Percentiles rank a stretch among this genome's conserved stretches.
These are phyloP conservation scores for Plectus sambesii DNA, from an alignment of 1,140 invertebrate genomes.

Conservation along the genomic window DNA sequence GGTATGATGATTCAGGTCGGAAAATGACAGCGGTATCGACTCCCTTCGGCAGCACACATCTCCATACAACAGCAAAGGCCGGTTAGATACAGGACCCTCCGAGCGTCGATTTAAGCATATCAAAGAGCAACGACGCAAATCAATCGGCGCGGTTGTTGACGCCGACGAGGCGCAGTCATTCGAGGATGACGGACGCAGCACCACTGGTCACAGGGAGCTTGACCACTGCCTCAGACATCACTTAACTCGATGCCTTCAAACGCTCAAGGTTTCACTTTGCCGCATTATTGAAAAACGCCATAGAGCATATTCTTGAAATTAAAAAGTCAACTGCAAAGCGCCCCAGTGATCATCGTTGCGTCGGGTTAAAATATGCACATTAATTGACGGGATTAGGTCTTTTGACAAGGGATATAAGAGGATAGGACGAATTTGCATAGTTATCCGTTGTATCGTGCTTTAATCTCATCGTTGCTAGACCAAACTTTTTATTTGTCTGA, in stretches of 20 bases:
- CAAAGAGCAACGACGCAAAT: slow-evolving; percentile 30
- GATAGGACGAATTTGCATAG: too few species aligned
- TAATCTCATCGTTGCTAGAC: too few species aligned
- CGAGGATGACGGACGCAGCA: slow-evolving; percentile 4
- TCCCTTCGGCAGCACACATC: slow-evolving; percentile 22
- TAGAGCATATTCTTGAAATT: slow-evolving; percentile 10
- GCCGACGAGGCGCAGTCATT: background rate
- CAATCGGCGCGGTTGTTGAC: slow-evolving; percentile 25
- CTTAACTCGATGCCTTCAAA: slow-evolving; percentile 10
- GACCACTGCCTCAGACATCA: slow-evolving; percentile 22
- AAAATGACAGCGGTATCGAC: slow-evolving; percentile 27
- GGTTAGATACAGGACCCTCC: slow-evolving; percentile 20
- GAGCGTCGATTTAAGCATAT: slow-evolving; percentile 23
- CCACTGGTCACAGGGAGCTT: slow-evolving; percentile 17
- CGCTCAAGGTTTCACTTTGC: slow-evolving; percentile 20
- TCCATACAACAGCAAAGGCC: slow-evolving; percentile 18
- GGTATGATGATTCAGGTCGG: slow-evolving; percentile 21
- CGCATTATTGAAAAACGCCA: background rate
- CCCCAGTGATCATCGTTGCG: too few species aligned
- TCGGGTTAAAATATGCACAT: too few species aligned
- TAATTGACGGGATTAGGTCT: too few species aligned
- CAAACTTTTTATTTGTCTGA: too few species aligned
- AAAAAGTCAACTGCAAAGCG: too few species aligned
- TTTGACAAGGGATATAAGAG: too few species aligned
- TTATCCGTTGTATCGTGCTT: too few species aligned